These are phyloP conservation scores for Bombyx mandarina DNA, from an alignment of 1,140 invertebrate species.

Conservation along the genomic window DNA sequence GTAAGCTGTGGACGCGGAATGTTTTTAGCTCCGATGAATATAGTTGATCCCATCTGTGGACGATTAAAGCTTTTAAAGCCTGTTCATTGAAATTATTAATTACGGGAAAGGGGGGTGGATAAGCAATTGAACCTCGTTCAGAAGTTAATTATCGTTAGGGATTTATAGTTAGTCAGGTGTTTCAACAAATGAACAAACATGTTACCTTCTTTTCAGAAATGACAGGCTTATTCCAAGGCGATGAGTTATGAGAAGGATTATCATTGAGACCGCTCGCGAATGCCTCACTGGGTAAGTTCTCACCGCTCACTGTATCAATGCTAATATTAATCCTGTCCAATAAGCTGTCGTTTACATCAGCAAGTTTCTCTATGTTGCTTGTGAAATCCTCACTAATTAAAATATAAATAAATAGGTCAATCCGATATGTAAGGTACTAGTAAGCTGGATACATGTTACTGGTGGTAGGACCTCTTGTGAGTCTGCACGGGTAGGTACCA, in stretches of 20 bases:
- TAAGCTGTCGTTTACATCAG: slow-evolving; percentile 37
- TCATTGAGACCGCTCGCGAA: slow-evolving; percentile 4
- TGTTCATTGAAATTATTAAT: too few relatives aligned
- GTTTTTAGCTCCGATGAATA: slow-evolving; percentile 81
- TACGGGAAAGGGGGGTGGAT: too few relatives aligned
- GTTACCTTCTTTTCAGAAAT: slow-evolving; percentile 42
- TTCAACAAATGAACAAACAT: neutral
- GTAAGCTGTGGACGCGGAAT: slow-evolving; percentile 85
- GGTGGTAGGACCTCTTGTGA: too few relatives aligned
- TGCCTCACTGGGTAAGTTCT: slow-evolving; percentile 15
- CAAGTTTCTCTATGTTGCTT: slow-evolving; percentile 36
- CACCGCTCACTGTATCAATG: slow-evolving; percentile 27
- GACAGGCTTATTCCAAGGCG: slow-evolving; percentile 27
- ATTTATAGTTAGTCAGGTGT: too few relatives aligned
- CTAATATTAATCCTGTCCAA: slow-evolving; percentile 42
- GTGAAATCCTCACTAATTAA: slow-evolving; percentile 32
- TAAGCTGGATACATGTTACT: too few relatives aligned
- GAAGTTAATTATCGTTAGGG: too few relatives aligned
- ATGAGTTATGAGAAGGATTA: slow-evolving; percentile 4
- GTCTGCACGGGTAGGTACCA: too few relatives aligned
- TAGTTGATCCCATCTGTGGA: slow-evolving; percentile 58
- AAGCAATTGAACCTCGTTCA: too few relatives aligned
- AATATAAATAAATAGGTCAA: slow-evolving; percentile 1
- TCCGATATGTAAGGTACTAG: slow-evolving; percentile 1
- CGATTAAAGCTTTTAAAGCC: neutral